Percentiles rank a stretch among this genome's conserved stretches.
phyloP scores from a whole-genome alignment of 2,113 vertebrate genomes.

The Podarcis raffonei region DNA sequence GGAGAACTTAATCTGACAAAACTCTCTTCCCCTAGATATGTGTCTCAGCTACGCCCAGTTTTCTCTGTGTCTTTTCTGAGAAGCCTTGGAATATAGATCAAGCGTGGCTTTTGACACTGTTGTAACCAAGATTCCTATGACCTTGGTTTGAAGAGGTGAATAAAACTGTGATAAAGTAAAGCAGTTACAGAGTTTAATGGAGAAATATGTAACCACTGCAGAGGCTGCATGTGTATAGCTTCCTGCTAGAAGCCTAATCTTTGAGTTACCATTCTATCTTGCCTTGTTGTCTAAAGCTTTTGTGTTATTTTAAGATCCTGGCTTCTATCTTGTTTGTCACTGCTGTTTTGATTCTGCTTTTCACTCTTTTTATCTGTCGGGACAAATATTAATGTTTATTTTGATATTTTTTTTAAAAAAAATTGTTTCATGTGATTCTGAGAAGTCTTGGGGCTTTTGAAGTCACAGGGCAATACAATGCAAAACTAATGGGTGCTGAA shows the following conservation, averaged over 20 bases:
- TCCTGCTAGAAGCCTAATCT: not conserved
- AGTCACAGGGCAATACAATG: not conserved
- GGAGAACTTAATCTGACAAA: constrained; percentile 25
- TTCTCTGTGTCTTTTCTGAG: not conserved
- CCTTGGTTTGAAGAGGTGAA: not conserved
- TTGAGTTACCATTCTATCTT: not conserved
- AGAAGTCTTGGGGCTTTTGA: not conserved
- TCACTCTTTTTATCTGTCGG: not conserved
- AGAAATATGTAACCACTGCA: not conserved
- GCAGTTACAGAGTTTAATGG: not conserved
- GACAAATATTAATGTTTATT: not conserved
- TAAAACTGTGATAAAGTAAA: not conserved
- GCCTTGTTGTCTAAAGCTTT: not conserved
- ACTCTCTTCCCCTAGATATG: constrained; percentile 1
- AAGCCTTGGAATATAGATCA: constrained; percentile 1
- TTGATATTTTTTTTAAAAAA: not conserved
- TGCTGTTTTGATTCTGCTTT: not conserved
- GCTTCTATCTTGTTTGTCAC: not conserved
- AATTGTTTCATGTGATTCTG: not conserved
- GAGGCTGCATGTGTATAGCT: not conserved
- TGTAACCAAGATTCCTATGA: not conserved
- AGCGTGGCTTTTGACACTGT: constrained; percentile 19
- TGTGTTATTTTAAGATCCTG: not conserved
- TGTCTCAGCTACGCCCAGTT: not conserved
- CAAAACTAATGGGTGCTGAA: not conserved